Percentiles rank a stretch among this genome's conserved stretches.
Conservation (phyloP, 2,797 vertebrate genomes). For the Lepus oiostolus region DNA sequence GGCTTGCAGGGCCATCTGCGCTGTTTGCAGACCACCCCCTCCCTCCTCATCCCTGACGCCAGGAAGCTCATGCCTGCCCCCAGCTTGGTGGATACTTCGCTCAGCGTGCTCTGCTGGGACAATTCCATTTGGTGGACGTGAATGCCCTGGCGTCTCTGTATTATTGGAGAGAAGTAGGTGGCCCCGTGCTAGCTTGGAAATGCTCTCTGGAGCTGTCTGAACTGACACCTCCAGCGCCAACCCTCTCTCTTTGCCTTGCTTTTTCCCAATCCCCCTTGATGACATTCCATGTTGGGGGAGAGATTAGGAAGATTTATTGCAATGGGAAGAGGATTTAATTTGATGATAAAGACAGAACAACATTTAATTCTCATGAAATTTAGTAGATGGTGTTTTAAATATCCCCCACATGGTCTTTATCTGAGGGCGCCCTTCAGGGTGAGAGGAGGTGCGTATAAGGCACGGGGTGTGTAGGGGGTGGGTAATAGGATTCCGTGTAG, state of each 20-base stretch:
- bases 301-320: not conserved
- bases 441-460: not conserved
- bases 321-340: not conserved
- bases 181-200: accelerated
- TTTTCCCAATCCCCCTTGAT: not conserved
- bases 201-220: not conserved
- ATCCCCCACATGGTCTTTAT: not conserved
- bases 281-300: not conserved
- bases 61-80: not conserved
- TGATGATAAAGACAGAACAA: not conserved
- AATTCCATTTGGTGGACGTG: not conserved
- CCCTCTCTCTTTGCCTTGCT: not conserved
- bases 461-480: accelerated
- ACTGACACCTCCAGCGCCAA: not conserved
- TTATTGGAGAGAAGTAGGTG: not conserved
- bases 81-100: not conserved
- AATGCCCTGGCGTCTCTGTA: not conserved
- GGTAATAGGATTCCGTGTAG: not conserved
- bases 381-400: not conserved
- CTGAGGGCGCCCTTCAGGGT: not conserved
- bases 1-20: not conserved
- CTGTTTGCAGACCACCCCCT: not conserved
- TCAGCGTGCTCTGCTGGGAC: not conserved
- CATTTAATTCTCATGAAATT: not conserved
- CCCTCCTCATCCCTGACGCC: accelerated